phyloP scores from a whole-genome alignment of 2,113 vertebrate genomes.

The Hoplias malabaricus region DNA sequence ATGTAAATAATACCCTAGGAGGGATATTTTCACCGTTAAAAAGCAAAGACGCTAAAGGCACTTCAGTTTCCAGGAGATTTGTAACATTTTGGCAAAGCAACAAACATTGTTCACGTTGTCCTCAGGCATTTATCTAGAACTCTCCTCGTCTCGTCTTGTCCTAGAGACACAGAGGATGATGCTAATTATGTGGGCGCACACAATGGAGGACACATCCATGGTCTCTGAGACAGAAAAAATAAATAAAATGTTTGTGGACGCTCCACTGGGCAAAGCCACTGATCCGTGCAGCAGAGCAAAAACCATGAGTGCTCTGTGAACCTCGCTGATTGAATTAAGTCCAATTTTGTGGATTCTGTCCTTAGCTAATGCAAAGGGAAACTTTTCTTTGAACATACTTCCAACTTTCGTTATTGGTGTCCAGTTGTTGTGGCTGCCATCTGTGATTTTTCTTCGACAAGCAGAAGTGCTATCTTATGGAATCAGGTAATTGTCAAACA shows the following conservation, averaged over 20 bases:
- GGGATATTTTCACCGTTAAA: background rate
- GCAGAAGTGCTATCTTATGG: background rate
- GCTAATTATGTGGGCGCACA: background rate
- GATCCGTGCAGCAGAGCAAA: background rate
- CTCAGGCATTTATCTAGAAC: background rate
- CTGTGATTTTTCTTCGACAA: background rate
- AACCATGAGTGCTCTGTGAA: background rate
- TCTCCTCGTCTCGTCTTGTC: background rate
- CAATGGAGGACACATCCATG: background rate
- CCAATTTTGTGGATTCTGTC: slow-evolving; percentile 1
- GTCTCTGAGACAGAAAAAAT: background rate
- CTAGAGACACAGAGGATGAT: background rate
- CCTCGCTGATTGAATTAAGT: slow-evolving; percentile 31
- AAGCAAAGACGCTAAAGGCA: background rate
- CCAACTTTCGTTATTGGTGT: background rate
- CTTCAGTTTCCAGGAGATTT: background rate
- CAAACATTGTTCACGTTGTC: background rate
- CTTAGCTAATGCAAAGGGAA: background rate
- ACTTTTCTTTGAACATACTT: background rate
- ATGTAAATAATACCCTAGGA: background rate
- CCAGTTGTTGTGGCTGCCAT: background rate
- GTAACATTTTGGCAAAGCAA: background rate
- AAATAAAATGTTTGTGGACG: background rate
- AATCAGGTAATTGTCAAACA: no score
- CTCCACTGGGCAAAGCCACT: background rate